Conservation (phyloP, 1,140 invertebrate genomes). For the Drosophila virilis region DNA sequence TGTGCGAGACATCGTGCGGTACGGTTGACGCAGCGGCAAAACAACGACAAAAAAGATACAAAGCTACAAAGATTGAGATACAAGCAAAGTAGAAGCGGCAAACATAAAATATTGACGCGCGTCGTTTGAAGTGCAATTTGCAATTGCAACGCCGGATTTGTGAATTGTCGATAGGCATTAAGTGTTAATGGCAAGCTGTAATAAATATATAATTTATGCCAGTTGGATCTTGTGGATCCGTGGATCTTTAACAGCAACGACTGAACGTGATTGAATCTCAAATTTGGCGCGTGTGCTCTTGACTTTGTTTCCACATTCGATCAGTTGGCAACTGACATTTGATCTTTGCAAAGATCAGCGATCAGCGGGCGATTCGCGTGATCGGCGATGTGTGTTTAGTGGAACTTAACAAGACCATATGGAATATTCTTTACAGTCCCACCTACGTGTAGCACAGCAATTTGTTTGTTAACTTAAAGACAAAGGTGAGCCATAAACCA, state of each 20-base stretch:
- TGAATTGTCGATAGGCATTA: conserved; percentile 42
- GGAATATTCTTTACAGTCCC: conserved; percentile 24
- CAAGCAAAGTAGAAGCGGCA: background rate
- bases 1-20: conserved; percentile 60
- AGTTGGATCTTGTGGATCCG: conserved; percentile 23
- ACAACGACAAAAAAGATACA: conserved; percentile 16
- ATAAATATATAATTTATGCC: conserved; percentile 54
- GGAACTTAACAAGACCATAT: conserved; percentile 27
- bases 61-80: conserved; percentile 26
- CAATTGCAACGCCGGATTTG: conserved; percentile 12
- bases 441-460: conserved; percentile 26
- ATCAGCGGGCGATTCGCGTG: conserved; percentile 22
- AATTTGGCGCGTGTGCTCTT: conserved; percentile 74
- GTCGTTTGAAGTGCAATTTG: conserved; percentile 36
- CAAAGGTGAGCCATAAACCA: conserved; percentile 40
- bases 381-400: conserved; percentile 19
- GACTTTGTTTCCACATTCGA: conserved; percentile 62
- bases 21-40: conserved; percentile 58
- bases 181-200: conserved; percentile 43
- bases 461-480: conserved; percentile 21
- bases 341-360: conserved; percentile 68
- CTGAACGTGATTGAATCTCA: conserved; percentile 49
- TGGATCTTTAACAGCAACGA: conserved; percentile 9
- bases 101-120: conserved; percentile 25
- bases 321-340: conserved; percentile 62